These are phyloP conservation scores for Andrena flavipes DNA, from an alignment of 2,888 invertebrate species.

Conservation along the genomic window DNA sequence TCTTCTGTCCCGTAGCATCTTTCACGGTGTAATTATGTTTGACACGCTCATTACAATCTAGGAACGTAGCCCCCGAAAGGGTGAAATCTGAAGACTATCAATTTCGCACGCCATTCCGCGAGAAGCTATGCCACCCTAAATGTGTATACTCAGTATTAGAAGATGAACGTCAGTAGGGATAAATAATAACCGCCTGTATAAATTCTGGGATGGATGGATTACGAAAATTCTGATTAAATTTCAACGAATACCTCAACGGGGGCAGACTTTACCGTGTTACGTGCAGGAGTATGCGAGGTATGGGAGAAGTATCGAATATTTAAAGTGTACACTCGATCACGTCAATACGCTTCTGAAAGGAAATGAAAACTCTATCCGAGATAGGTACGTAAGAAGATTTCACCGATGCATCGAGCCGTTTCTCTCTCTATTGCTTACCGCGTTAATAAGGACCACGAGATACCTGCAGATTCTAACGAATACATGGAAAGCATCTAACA, in stretches of 20 bases:
- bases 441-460: neutral
- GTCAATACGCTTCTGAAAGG: neutral
- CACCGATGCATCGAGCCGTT: too few species aligned
- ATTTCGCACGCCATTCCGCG: neutral
- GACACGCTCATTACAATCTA: conserved; percentile 27
- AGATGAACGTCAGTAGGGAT: neutral
- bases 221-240: neutral
- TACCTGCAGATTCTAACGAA: too few species aligned
- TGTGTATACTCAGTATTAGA: neutral
- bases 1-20: conserved; percentile 15
- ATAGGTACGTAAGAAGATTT: neutral
- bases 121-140: neutral
- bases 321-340: conserved; percentile 1
- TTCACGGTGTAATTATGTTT: conserved; percentile 33
- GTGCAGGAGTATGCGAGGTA: neutral
- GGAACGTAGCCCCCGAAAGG: neutral
- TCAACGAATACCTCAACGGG: neutral
- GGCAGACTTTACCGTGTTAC: neutral
- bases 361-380: neutral
- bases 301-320: neutral
- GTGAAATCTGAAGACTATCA: conserved; percentile 1
- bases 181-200: neutral
- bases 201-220: neutral
- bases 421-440: neutral
- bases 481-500: neutral